These are phyloP conservation scores for Dasysyrphus albostriatus DNA, from an alignment of 2,888 invertebrate species.

Conservation along the genomic window DNA sequence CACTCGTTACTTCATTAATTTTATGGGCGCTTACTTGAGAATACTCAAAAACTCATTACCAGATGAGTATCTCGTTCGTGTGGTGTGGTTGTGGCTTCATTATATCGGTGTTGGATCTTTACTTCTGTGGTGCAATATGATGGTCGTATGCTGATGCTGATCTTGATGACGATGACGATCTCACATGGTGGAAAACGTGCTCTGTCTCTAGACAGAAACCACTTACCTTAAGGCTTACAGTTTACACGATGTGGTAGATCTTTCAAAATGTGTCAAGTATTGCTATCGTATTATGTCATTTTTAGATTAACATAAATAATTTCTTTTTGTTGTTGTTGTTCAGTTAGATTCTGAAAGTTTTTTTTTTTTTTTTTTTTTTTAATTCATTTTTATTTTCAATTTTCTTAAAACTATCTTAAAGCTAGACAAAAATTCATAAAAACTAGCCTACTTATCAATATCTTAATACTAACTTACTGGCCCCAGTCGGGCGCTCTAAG, in stretches of 20 bases:
- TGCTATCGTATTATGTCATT: conserved; percentile 69
- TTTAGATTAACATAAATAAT: conserved; percentile 60
- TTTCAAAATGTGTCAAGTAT: conserved; percentile 72
- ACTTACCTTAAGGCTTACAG: conserved; percentile 11
- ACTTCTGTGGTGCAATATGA: conserved; percentile 27
- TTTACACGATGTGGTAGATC: conserved; percentile 43
- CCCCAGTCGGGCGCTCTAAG: too few relatives aligned
- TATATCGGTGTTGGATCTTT: conserved; percentile 48
- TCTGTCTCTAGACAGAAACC: conserved; percentile 2
- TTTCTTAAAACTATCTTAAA: too few relatives aligned
- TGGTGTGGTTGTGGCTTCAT: not conserved
- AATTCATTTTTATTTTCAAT: too few relatives aligned
- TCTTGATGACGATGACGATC: conserved; percentile 7
- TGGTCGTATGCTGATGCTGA: conserved; percentile 4
- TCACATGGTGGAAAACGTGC: conserved; percentile 30
- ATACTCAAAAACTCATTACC: conserved; percentile 65
- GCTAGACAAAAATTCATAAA: too few relatives aligned
- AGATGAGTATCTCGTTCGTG: conserved; percentile 14
- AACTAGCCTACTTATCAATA: too few relatives aligned
- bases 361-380: too few relatives aligned
- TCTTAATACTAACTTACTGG: too few relatives aligned
- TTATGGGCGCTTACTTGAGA: conserved; percentile 29
- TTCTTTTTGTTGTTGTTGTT: conserved; percentile 23
- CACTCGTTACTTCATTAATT: conserved; percentile 45
- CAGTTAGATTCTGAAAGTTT: not conserved